Evolutionary conservation across 2,797 vertebrate species (phyloP).

Genomic region (Sylvilagus floridanus): DNA sequence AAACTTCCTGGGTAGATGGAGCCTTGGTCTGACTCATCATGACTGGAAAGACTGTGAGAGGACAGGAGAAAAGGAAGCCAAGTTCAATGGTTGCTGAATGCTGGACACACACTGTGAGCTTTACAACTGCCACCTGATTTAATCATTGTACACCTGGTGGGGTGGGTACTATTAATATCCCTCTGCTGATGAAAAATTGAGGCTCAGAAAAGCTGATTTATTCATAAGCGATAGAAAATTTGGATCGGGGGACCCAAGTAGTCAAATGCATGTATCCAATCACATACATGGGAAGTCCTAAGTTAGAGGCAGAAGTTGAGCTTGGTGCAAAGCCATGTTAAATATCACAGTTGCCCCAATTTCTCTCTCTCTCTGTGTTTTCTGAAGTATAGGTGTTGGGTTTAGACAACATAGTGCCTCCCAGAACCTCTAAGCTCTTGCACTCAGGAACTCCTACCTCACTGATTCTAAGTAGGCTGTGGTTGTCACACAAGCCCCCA

Average conservation of each 20-base stretch:
- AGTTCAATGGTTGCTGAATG: not conserved
- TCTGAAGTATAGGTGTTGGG: not conserved
- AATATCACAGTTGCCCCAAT: not conserved
- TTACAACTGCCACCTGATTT: not conserved
- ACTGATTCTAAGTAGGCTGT: not conserved
- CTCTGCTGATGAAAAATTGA: not conserved
- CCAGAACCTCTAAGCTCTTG: not conserved
- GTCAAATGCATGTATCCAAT: not conserved
- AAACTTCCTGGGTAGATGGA: not conserved
- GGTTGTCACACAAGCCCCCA: accelerated
- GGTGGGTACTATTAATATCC: not conserved
- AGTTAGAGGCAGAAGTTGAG: not conserved
- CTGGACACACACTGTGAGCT: not conserved
- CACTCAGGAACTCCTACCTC: not conserved
- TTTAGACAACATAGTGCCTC: not conserved
- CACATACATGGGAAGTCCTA: not conserved
- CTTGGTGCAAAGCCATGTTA: not conserved
- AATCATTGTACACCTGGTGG: not conserved
- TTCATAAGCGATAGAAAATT: not conserved
- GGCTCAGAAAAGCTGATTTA: not conserved
- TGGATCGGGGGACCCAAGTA: not conserved
- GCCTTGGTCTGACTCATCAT: not conserved
- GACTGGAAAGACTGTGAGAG: not conserved
- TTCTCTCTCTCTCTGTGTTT: not conserved
- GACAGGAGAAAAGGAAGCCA: not conserved